Percentiles rank a stretch among this genome's conserved stretches.
These are phyloP conservation scores for Tiphia femorata DNA, from an alignment of 2,888 invertebrate genomes.

Conservation along the genomic window DNA sequence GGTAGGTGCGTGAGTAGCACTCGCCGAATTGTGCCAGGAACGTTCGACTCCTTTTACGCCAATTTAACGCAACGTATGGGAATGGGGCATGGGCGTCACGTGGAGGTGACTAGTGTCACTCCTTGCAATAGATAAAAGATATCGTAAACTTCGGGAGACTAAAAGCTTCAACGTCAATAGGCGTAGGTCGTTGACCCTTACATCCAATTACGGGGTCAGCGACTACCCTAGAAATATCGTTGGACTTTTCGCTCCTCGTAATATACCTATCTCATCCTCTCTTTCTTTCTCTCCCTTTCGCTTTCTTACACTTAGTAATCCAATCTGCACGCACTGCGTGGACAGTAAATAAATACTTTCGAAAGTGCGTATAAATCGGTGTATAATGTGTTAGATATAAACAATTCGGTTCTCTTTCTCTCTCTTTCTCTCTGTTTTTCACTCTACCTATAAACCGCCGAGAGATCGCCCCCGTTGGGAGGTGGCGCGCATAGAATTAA, in stretches of 20 bases:
- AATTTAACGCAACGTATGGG: slow-evolving; percentile 35
- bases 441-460: no score
- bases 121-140: slow-evolving; percentile 25
- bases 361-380: slow-evolving; percentile 50
- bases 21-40: neutral
- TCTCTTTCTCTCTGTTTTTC: no score
- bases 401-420: slow-evolving; percentile 37
- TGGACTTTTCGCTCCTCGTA: slow-evolving; percentile 4
- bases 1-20: no score
- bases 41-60: neutral
- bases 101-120: slow-evolving; percentile 28
- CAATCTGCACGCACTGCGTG: slow-evolving; percentile 40
- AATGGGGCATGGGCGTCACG: slow-evolving; percentile 33
- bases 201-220: slow-evolving; percentile 18
- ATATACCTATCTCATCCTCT: slow-evolving; percentile 12
- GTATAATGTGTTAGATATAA: slow-evolving; percentile 43
- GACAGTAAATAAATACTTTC: slow-evolving; percentile 46
- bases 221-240: slow-evolving; percentile 39
- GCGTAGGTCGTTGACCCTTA: slow-evolving; percentile 27
- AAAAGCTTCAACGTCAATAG: slow-evolving; percentile 30
- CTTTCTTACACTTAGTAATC: slow-evolving; percentile 29
- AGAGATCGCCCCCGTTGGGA: slow-evolving; percentile 23
- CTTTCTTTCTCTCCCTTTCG: slow-evolving; percentile 1
- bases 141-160: no score
- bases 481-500: neutral